Evolutionary conservation across 1,140 invertebrate species (phyloP), one percentile per base, ranked within the genome.

Genomic region (Sogatella furcifera): DNA sequence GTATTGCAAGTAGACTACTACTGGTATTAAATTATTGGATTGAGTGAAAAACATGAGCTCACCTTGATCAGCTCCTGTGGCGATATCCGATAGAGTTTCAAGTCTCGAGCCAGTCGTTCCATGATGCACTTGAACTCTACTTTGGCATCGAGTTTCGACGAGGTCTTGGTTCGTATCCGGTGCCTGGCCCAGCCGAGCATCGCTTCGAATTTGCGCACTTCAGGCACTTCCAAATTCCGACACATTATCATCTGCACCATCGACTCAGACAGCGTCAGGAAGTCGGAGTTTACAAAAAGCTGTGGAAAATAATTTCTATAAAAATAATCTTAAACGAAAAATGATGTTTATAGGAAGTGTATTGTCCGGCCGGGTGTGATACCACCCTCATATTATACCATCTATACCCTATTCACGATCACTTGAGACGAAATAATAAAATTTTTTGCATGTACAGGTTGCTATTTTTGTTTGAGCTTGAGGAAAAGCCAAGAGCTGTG

Each of bases 201-300:
- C 0, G 90, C 90, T 75, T 95, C 89, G 69, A 96, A 96, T 73
- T 95, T 96, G 14, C 84, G 80, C n/a, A 95, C 86, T 73, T 96
- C 93, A 0, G 87, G 82, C 14, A 93, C 85, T 68, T 92, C 88
- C 49, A 94, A 77, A 68, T 89, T 86, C 62, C 82, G 81, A 71
- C 85, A 89, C 88, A 96, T 92, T 61, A 95, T 92, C 63, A 69
- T 69, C 41, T 70, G 68, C 0, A 96, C 90, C 90, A 95, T 93
- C 0, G 90, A 94, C 70, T 95, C 92, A 58, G 90, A 94, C 3
- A 95, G 79, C 41, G 85, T 86, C 0, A 94, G 75, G 69, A 93
- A 96, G 68, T 95, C 90, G 1, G 81, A 73, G 34, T 81, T 85
- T 63, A 89, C 84, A 72, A 95, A 95, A 17, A 95, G 76, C 66